Conservation (phyloP, 2,113 vertebrate species). For the Pyrgilauda ruficollis region DNA sequence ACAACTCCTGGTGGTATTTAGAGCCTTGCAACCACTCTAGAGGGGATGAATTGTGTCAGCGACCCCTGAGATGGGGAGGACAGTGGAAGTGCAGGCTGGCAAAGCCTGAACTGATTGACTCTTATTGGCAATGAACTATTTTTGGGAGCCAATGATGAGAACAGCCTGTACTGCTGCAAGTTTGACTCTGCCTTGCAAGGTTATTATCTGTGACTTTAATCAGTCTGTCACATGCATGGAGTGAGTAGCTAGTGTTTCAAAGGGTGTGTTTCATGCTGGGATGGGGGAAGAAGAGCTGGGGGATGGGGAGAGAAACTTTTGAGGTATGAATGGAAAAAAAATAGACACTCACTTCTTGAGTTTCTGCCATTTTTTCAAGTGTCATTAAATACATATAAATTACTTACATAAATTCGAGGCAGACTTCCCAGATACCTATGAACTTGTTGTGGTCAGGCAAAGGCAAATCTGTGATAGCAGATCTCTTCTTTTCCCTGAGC, state of each 20-base stretch:
- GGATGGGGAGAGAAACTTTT: neutral
- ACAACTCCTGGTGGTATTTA: neutral
- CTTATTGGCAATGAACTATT: constrained; percentile 48
- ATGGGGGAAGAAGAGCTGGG: neutral
- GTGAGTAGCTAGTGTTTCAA: constrained; percentile 7
- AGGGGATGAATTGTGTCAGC: constrained; percentile 12
- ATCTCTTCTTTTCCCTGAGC: neutral
- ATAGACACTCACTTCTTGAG: neutral
- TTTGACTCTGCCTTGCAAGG: constrained; percentile 35
- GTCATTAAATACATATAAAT: neutral
- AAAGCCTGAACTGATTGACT: constrained; percentile 36
- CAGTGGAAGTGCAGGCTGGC: neutral
- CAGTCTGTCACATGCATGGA: constrained; percentile 1
- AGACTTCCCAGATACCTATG: neutral
- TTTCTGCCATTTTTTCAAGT: neutral
- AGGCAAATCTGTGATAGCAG: neutral
- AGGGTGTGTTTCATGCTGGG: neutral
- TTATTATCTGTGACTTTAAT: constrained; percentile 50
- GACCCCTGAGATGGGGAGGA: neutral
- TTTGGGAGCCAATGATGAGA: constrained; percentile 29
- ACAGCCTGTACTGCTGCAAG: neutral
- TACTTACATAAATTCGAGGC: neutral
- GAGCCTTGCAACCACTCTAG: neutral
- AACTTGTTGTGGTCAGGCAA: neutral
- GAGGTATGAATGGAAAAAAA: neutral